Percentiles rank a stretch among this genome's conserved stretches.
phyloP scores from a whole-genome alignment of 2,888 invertebrate genomes.

The Ornithoptera alexandrae region DNA sequence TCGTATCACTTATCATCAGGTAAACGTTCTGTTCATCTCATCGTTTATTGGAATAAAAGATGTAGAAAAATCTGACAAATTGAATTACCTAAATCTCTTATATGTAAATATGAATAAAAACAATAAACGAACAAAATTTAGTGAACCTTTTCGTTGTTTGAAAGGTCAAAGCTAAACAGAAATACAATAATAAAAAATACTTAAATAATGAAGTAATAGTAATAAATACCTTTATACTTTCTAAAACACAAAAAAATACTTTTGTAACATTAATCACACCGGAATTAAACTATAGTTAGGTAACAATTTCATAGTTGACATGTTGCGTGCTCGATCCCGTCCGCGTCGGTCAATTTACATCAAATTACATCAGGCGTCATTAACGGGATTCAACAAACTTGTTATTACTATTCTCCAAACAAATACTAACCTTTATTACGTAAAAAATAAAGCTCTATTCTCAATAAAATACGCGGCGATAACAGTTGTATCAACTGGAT shows the following conservation, averaged over 20 bases:
- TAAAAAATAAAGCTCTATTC: slow-evolving; percentile 47
- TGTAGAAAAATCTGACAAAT: too few species aligned
- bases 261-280: slow-evolving; percentile 62
- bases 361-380: slow-evolving; percentile 74
- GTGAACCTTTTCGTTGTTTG: too few species aligned
- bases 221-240: not conserved
- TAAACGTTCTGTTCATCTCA: too few species aligned
- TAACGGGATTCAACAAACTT: slow-evolving; percentile 60
- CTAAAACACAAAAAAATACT: slow-evolving; percentile 33
- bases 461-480: slow-evolving; percentile 40
- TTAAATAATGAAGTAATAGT: not conserved
- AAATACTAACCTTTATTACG: slow-evolving; percentile 41
- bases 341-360: slow-evolving; percentile 72
- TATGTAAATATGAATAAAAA: too few species aligned
- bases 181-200: too few species aligned
- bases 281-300: slow-evolving; percentile 62
- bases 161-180: too few species aligned
- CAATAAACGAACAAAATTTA: too few species aligned
- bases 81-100: too few species aligned
- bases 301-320: slow-evolving; percentile 77
- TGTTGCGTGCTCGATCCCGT: slow-evolving; percentile 68
- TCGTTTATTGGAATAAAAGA: too few species aligned
- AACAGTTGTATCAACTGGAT: slow-evolving; percentile 30
- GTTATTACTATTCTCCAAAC: slow-evolving; percentile 35
- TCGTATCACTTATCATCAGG: too few species aligned